Base-by-base conservation (phyloP, 2,113 vertebrate genomes). In the Mionectes macconnelli region DNA sequence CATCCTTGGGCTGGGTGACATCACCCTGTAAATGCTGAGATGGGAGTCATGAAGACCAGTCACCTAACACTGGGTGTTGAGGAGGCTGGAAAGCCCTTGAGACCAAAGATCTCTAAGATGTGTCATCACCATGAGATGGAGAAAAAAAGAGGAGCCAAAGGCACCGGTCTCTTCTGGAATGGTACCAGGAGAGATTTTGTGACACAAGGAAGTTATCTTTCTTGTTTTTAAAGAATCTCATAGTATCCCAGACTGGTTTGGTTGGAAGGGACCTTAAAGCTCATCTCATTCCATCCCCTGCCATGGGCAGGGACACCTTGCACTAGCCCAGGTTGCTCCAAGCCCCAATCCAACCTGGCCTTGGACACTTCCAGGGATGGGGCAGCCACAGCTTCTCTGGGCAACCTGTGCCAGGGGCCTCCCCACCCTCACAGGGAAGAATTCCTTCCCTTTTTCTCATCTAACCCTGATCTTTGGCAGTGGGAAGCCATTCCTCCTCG, bases 391-490 rank as follows among this genome's bases (percentile, higher is more conserved):
- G 18, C 27, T 44, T 0, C 44, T 39, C 68, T 67, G 77, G 10
- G 10, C 33, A 67, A 1, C 23, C 37, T 67, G 33, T 44, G 22
- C 35, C 76, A 79, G 66, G n/a, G 28, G 23, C 56, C 56, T 87
- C 0, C 1, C 2, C 30, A 35, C 6, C 13, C 42, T 80, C 18
- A 0, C 8, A 57, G 33, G 6, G 31, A 66, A 3, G 0, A 52
- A 57, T 50, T 37, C 2, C 44, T 66, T 7, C 37, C 77, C 33
- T 39, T 5, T n/a, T 18, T 47, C 33, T 23, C 25, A 47, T 18
- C n/a, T 9, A 30, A 0, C 15, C 40, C n/a, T 23, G 14, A 42
- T 20, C 55, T 47, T 20, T 59, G 25, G 6, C 55, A 37, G 2
- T 75, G 6, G 20, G 39, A 81, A 67, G 28, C 44, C 33, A 52